These are phyloP conservation scores for Branchipolynoe longqiensis DNA, from an alignment of 2,888 invertebrate species.

Conservation along the genomic window DNA sequence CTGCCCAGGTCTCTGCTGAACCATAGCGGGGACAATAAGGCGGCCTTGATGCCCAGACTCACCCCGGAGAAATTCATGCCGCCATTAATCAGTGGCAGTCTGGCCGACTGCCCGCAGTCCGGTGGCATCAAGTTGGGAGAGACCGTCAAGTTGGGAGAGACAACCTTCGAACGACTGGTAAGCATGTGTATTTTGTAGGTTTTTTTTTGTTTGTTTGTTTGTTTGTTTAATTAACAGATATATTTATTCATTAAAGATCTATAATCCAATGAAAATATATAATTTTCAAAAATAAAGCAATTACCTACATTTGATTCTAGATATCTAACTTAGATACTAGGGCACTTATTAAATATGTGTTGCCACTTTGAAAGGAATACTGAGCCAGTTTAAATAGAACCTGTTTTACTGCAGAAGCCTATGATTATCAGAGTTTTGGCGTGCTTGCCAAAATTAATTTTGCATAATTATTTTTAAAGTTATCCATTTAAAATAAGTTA, in stretches of 20 bases:
- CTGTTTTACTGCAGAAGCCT: too few species aligned
- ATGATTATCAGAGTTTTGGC: too few species aligned
- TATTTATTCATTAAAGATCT: not conserved
- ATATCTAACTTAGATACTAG: too few species aligned
- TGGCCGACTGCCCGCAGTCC: not conserved
- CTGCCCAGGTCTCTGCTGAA: not conserved
- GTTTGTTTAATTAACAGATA: not conserved
- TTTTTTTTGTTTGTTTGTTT: not conserved
- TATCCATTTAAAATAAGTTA: too few species aligned
- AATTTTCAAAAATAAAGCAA: not conserved
- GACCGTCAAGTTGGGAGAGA: not conserved
- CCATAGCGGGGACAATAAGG: slow-evolving; percentile 9
- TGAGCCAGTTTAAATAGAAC: too few species aligned
- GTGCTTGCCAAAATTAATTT: too few species aligned
- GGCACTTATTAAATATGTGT: too few species aligned
- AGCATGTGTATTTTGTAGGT: not conserved
- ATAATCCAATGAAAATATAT: not conserved
- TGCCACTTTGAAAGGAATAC: too few species aligned
- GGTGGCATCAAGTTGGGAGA: not conserved
- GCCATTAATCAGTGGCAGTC: not conserved
- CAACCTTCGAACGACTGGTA: not conserved
- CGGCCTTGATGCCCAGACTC: slow-evolving; percentile 1
- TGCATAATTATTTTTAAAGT: too few species aligned
- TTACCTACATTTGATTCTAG: too few species aligned
- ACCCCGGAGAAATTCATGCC: slow-evolving; percentile 9